phyloP scores from a whole-genome alignment of 2,888 invertebrate species.

The Melinopterus prodromus region DNA sequence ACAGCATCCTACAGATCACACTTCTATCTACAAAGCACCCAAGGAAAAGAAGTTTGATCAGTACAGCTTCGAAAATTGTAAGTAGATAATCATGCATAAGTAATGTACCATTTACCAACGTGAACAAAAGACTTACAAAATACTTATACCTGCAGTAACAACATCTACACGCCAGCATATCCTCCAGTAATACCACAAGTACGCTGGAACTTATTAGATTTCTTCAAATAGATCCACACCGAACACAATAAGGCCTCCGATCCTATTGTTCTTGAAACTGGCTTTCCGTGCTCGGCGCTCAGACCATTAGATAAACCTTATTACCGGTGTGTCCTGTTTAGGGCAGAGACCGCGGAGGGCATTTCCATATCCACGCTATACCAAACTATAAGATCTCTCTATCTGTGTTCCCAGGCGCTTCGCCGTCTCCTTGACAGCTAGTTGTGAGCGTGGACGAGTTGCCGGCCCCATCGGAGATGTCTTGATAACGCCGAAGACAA shows the following conservation, averaged over 20 bases:
- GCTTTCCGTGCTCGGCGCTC: not conserved
- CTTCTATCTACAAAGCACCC: too few species aligned
- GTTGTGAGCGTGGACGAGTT: slow-evolving; percentile 17
- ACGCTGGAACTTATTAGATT: not conserved
- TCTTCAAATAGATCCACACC: not conserved
- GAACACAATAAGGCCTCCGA: not conserved
- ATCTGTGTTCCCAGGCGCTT: slow-evolving; percentile 9
- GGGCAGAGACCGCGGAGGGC: not conserved
- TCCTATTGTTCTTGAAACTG: not conserved
- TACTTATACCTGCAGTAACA: too few species aligned
- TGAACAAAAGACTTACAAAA: too few species aligned
- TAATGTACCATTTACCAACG: too few species aligned
- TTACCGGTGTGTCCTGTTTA: not conserved
- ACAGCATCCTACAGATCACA: too few species aligned
- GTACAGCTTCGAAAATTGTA: too few species aligned
- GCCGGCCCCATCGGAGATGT: slow-evolving; percentile 14
- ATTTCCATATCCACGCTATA: not conserved
- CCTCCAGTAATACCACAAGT: not conserved
- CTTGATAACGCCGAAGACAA: slow-evolving; percentile 22
- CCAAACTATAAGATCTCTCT: not conserved
- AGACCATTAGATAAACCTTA: not conserved
- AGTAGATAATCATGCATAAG: too few species aligned
- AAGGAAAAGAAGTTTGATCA: too few species aligned
- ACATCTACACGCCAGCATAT: not conserved
- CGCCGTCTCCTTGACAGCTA: slow-evolving; percentile 7